Base-by-base conservation (phyloP, 2,797 vertebrate genomes). In the Muscicapa striata region DNA sequence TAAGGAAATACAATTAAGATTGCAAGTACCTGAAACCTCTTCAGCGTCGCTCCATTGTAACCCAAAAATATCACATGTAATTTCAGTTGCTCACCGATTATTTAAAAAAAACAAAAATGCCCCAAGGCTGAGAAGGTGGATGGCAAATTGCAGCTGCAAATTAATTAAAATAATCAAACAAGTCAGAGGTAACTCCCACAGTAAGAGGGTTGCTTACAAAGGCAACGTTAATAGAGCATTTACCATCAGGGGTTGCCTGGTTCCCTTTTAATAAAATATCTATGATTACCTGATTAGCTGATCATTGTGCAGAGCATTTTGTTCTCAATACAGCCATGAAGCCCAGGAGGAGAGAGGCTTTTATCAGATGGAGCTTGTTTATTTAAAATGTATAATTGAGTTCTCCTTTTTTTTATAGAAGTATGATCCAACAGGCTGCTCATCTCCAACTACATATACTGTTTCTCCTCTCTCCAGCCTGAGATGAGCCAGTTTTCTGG, bases 131-230 rank as follows among this genome's bases (percentile, higher is more conserved):
- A 95, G 69, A 89, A 96, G 38, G 22, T 80, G 34, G 51, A 84
- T 81, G 55, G 84, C 26, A 96, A 92, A 95, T 67, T 81, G 75
- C 90, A 94, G 80, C 93, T 86, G 87, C 84, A 91, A 96, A 96
- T 94, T 90, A 95, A 96, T 95, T 94, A 84, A 96, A 95, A 93
- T 49, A 95, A 87, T 63, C 89, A 95, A 93, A 85, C 32, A 87
- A 90, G 38, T 55, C 92, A 91, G 29, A 78, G 79, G 57, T 78
- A 96, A 96, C 92, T 81, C 69, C 61, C 87, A 86, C 63, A 70
- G 89, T 79, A 82, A 90, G 58, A 74, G 54, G 88, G 23, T 48
- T 93, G 89, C 80, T 93, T 89, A 87, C 61, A 86, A 88, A 83
- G 57, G 49, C 90, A 85, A 83, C 51, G 52, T 67, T 88, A 94